A percentile compares a stretch with the other conserved stretches of the same genome.
phyloP scores from a whole-genome alignment of 2,888 invertebrate species.

The Trichacis sp. region DNA sequence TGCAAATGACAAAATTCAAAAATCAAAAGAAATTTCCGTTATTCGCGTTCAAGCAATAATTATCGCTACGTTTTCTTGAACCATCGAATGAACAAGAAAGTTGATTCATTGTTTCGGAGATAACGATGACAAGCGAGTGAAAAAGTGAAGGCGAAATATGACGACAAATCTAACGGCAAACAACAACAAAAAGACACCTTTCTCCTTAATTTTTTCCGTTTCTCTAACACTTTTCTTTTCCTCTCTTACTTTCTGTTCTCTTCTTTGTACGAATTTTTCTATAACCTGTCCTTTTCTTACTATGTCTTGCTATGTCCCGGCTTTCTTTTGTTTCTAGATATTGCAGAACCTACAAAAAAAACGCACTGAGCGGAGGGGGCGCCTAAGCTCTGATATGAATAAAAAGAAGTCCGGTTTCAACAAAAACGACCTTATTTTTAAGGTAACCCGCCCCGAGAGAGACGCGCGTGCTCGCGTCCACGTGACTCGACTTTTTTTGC shows the following conservation, averaged over 20 bases:
- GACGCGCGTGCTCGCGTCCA: slow-evolving; percentile 64
- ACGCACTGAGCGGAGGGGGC: slow-evolving; percentile 97
- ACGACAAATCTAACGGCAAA: slow-evolving; percentile 23
- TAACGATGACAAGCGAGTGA: not conserved
- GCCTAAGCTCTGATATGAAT: slow-evolving; percentile 91
- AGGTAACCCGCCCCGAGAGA: slow-evolving; percentile 84
- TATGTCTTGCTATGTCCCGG: slow-evolving; percentile 80
- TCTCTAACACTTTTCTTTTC: slow-evolving; percentile 37
- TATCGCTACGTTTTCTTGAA: too few relatives aligned
- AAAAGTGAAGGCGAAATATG: not conserved
- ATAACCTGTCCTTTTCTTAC: slow-evolving; percentile 70
- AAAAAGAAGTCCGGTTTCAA: slow-evolving; percentile 92
- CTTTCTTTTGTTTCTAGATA: slow-evolving; percentile 94
- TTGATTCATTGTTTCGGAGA: slow-evolving; percentile 14
- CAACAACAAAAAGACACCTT: slow-evolving; percentile 30
- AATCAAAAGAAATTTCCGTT: too few relatives aligned
- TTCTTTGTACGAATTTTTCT: slow-evolving; percentile 60
- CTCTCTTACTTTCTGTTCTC: slow-evolving; percentile 53
- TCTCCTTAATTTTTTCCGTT: slow-evolving; percentile 29
- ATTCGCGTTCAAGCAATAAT: too few relatives aligned
- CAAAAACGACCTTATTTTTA: slow-evolving; percentile 98
- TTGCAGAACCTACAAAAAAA: slow-evolving; percentile 99
- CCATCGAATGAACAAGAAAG: too few relatives aligned
- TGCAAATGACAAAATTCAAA: too few relatives aligned
- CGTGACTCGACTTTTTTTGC: slow-evolving; percentile 43